Conservation (phyloP, 2,888 invertebrate species). For the Penaeus monodon region DNA sequence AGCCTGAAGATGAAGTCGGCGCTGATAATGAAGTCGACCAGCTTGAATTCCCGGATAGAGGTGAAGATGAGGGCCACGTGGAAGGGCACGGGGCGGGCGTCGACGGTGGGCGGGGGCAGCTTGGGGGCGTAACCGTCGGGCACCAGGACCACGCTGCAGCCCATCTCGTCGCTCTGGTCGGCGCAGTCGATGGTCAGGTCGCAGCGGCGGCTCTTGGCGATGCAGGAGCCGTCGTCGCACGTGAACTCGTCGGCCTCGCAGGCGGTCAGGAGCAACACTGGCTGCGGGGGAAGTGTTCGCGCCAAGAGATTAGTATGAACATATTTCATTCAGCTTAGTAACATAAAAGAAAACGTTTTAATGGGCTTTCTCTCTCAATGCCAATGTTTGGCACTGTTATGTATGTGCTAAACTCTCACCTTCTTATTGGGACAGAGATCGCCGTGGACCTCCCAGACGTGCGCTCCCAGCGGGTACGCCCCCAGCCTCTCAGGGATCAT, state of each 20-base stretch:
- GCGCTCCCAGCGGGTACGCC: no score
- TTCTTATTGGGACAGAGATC: no score
- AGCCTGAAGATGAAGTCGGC: not conserved
- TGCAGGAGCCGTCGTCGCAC: slow-evolving; percentile 45
- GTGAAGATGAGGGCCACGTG: slow-evolving; percentile 33
- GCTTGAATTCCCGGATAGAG: slow-evolving; percentile 26
- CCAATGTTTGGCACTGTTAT: no score
- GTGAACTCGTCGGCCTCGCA: slow-evolving; percentile 33
- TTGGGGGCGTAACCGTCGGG: slow-evolving; percentile 31
- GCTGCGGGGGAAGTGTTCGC: no score
- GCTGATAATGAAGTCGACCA: not conserved
- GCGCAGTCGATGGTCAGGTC: slow-evolving; percentile 38
- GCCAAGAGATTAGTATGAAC: no score
- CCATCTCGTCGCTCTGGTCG: slow-evolving; percentile 41
- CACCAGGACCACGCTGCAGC: slow-evolving; percentile 24
- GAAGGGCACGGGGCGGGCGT: slow-evolving; percentile 25
- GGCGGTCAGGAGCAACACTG: slow-evolving; percentile 28
- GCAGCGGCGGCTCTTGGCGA: slow-evolving; percentile 6
- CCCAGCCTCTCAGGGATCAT: no score
- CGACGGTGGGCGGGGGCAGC: slow-evolving; percentile 39
- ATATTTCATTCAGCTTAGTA: no score
- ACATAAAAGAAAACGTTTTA: no score
- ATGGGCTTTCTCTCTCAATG: no score
- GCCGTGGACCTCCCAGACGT: no score
- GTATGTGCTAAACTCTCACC: no score